Evolutionary conservation across 2,888 invertebrate genomes (phyloP).

Genomic region (Drosophila diplacantha): DNA sequence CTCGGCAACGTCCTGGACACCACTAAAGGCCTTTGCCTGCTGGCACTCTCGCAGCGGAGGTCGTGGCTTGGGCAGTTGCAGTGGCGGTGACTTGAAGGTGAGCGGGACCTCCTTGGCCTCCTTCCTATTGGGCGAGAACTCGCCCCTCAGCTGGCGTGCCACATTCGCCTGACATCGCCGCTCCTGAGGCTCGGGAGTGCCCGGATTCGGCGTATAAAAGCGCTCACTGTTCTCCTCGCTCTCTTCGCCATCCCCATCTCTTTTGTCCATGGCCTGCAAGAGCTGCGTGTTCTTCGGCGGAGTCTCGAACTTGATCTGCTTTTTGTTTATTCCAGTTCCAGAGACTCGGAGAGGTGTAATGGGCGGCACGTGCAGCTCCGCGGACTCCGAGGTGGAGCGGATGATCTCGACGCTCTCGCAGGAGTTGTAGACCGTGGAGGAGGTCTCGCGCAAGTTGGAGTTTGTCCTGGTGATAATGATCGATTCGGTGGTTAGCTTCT

Average conservation of each 20-base stretch:
- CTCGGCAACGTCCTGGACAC: constrained; percentile 52
- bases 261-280: background rate
- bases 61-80: constrained; percentile 27
- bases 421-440: constrained; percentile 72
- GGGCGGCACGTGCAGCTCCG: constrained; percentile 35
- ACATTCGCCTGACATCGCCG: constrained; percentile 38
- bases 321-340: constrained; percentile 67
- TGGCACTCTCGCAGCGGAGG: constrained; percentile 55
- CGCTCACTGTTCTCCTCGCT: constrained; percentile 42
- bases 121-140: constrained; percentile 44
- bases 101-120: constrained; percentile 1
- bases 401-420: constrained; percentile 76
- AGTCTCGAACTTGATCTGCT: constrained; percentile 74
- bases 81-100: constrained; percentile 2
- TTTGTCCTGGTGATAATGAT: constrained; percentile 70
- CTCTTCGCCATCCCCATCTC: constrained; percentile 5
- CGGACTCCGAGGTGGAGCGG: constrained; percentile 56
- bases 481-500: constrained; percentile 73
- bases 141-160: constrained; percentile 54
- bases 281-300: constrained; percentile 48
- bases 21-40: constrained; percentile 39
- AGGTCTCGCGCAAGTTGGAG: constrained; percentile 28
- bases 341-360: constrained; percentile 72
- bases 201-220: constrained; percentile 63
- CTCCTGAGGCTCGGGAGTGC: constrained; percentile 37